Conservation (phyloP, 2,888 invertebrate genomes). For the Cantharis rustica region DNA sequence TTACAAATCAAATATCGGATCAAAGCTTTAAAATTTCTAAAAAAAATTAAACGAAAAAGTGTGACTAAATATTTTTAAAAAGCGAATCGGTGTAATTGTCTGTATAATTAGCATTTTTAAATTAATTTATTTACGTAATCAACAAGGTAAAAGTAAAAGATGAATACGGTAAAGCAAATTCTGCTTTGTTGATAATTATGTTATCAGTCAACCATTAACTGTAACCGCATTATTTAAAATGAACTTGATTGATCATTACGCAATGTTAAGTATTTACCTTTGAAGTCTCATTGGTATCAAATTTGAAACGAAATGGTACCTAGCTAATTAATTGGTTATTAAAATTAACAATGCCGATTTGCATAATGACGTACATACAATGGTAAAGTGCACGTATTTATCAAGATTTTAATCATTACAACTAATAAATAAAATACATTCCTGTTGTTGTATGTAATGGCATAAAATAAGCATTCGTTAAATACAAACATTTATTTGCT, state of each 20-base stretch:
- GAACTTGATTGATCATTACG: not conserved
- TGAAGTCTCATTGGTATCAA: not conserved
- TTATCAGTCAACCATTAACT: not conserved
- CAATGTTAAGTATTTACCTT: not conserved
- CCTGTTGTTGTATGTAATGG: not conserved
- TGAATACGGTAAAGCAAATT: not conserved
- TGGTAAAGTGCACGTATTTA: not conserved
- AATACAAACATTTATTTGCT: not conserved
- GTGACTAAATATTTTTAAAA: not conserved
- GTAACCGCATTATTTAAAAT: not conserved
- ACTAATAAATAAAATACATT: not conserved
- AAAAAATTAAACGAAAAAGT: not conserved
- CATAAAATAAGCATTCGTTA: not conserved
- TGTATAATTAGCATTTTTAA: not conserved
- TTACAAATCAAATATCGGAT: not conserved
- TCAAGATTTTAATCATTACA: not conserved
- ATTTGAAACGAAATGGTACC: not conserved
- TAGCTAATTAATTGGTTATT: not conserved
- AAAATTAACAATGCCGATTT: not conserved
- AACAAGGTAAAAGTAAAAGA: not conserved
- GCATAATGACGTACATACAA: not conserved
- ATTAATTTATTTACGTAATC: not conserved
- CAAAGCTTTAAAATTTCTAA: too few species aligned
- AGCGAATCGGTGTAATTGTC: not conserved
- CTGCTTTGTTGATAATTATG: not conserved